These are phyloP conservation scores for Andrena fulva DNA, from an alignment of 2,888 invertebrate species.

Conservation along the genomic window DNA sequence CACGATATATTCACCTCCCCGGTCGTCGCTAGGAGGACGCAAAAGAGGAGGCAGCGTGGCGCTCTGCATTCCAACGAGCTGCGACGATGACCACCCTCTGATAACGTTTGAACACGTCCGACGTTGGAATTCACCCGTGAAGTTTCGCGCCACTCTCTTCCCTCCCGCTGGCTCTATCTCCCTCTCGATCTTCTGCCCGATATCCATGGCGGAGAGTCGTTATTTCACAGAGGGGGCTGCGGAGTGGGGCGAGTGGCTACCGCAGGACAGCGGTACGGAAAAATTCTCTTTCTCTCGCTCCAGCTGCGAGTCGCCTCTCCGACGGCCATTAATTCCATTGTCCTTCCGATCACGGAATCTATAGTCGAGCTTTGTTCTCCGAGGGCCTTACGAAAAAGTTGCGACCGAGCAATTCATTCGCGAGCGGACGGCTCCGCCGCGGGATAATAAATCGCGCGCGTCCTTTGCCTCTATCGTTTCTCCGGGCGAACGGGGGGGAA, in stretches of 20 bases:
- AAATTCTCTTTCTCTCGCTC: slow-evolving; percentile 56
- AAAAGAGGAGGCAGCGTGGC: slow-evolving; percentile 21
- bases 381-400: slow-evolving; percentile 69
- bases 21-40: neutral
- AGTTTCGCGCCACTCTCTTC: slow-evolving; percentile 40
- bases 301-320: slow-evolving; percentile 36
- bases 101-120: slow-evolving; percentile 73
- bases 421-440: slow-evolving; percentile 60
- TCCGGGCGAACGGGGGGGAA: slow-evolving; percentile 20
- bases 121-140: slow-evolving; percentile 59
- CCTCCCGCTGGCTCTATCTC: neutral
- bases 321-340: slow-evolving; percentile 72
- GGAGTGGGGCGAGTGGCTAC: slow-evolving; percentile 9
- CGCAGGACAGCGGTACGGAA: slow-evolving; percentile 52
- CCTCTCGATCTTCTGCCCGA: slow-evolving; percentile 25
- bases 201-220: slow-evolving; percentile 46
- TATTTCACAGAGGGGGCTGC: slow-evolving; percentile 55
- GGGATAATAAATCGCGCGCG: slow-evolving; percentile 64
- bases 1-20: slow-evolving; percentile 1
- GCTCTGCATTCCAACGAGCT: slow-evolving; percentile 64
- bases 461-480: slow-evolving; percentile 49
- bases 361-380: slow-evolving; percentile 71
- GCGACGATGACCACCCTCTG: slow-evolving; percentile 61
- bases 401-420: slow-evolving; percentile 70
- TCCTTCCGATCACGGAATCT: slow-evolving; percentile 70